These are phyloP conservation scores for Montipora cactus DNA, from an alignment of 64 coral and sea anemone genomes.

Conservation along the genomic window DNA sequence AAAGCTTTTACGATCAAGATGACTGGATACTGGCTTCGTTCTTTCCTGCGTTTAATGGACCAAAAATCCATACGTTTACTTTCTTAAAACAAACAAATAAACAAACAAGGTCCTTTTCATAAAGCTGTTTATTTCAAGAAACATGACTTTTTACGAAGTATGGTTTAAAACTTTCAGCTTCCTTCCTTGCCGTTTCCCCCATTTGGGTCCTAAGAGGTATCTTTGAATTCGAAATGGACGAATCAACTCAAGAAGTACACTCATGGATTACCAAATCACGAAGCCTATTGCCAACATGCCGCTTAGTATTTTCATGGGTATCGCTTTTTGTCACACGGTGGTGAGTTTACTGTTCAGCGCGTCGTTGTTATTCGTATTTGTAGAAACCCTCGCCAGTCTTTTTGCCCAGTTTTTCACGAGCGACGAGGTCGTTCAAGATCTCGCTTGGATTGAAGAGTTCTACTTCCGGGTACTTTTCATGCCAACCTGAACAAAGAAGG, in stretches of 20 bases:
- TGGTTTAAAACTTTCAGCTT: no score
- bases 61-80: no score
- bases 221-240: not conserved
- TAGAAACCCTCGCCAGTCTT: slow-evolving; percentile 98
- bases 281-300: not conserved
- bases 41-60: no score
- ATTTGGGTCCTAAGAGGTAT: no score
- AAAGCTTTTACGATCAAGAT: no score
- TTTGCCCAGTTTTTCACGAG: slow-evolving; percentile 84
- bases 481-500: slow-evolving; percentile 75
- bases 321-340: not conserved
- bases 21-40: no score
- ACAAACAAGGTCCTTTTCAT: no score
- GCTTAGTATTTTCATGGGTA: not conserved
- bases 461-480: slow-evolving; percentile 88
- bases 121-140: no score
- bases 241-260: not conserved
- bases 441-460: slow-evolving; percentile 83
- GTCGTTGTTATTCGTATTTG: slow-evolving; percentile 70
- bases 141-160: no score
- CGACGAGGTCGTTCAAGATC: slow-evolving; percentile 89
- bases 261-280: not conserved
- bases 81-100: no score
- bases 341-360: not conserved
- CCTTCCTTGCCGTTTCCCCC: no score